A percentile compares a stretch with the other conserved stretches of the same genome.
These are phyloP conservation scores for Drosophila kepulauana DNA, from an alignment of 1,140 invertebrate genomes.

Conservation along the genomic window DNA sequence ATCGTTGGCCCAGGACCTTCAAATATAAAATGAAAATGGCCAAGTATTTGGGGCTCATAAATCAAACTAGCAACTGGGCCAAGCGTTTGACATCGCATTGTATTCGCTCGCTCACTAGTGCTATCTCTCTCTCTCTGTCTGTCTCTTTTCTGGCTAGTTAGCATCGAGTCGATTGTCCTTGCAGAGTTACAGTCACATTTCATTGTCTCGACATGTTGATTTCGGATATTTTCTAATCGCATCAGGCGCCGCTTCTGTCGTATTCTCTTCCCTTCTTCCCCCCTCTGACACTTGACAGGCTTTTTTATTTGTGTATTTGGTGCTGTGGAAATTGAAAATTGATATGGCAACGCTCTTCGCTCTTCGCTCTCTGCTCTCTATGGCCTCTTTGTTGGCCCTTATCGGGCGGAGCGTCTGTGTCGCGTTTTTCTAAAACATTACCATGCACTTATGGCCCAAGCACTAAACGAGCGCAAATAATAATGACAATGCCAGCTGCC, in stretches of 20 bases:
- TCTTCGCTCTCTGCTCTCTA: too few relatives aligned
- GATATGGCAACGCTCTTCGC: slow-evolving; percentile 61
- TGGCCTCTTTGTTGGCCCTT: slow-evolving; percentile 21
- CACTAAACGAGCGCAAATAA: slow-evolving; percentile 77
- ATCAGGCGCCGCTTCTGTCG: slow-evolving; percentile 11
- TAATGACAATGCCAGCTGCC: slow-evolving; percentile 68
- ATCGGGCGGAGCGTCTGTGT: slow-evolving; percentile 30
- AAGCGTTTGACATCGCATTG: slow-evolving; percentile 52
- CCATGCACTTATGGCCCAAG: slow-evolving; percentile 68
- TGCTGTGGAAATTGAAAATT: slow-evolving; percentile 71
- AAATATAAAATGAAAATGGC: slow-evolving; percentile 62
- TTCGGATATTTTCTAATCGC: slow-evolving; percentile 55
- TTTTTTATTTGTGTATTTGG: neutral
- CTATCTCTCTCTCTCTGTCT: neutral
- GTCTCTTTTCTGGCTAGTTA: slow-evolving; percentile 9
- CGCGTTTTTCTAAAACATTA: slow-evolving; percentile 74
- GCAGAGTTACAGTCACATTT: slow-evolving; percentile 41
- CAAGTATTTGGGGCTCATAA: slow-evolving; percentile 68
- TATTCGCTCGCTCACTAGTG: neutral
- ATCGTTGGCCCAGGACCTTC: slow-evolving; percentile 18
- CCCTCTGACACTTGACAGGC: slow-evolving; percentile 58
- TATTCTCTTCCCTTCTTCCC: neutral
- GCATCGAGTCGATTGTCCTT: slow-evolving; percentile 7
- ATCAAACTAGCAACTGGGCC: slow-evolving; percentile 69
- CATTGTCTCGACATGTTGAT: slow-evolving; percentile 57